Base-by-base conservation (phyloP, 2,888 invertebrate genomes). In the Tineola bisselliella region DNA sequence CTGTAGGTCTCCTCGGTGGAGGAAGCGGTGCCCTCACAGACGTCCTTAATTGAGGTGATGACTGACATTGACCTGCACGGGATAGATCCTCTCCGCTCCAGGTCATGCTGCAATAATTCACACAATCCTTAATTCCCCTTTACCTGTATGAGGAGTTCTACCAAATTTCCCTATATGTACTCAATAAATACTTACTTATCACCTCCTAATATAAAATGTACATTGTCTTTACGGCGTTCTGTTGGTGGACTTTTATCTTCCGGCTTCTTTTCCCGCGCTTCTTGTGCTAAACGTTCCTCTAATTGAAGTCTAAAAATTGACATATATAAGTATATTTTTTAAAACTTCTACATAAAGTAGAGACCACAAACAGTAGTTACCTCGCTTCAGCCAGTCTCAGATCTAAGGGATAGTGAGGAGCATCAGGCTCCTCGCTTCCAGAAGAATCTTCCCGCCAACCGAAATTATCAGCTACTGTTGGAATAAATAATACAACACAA, bases 371-470 rank as follows among this genome's bases (percentile, higher is more conserved):
- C n/a, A n/a, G n/a, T 43, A 59, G n/a, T 68, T 66, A 87, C 88
- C 87, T 84, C 15, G 88, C 87, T 65, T 88, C 88, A 18, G 88
- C 87, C 44, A 88, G 76, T 73, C 84, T 76, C 63, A 88, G 68
- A 62, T 88, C 88, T 54, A 87, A 67, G 0, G 88, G 88, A 61
- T 87, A 88, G 63, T 88, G 88, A 38, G 84, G 87, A 0, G 87
- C 72, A 25, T 88, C 88, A 0, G 79, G 70, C 15, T 73, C 79
- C 64, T 88, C 88, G 64, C 88, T 88, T 0, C 88, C 87, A 0
- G 88, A 88, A 0, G 88, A 88, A 60, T 88, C 88, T 61, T 88
- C 88, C 0, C 83, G 76, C 86, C 87, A 88, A 0, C 75, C 72
- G 61, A 80, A 81, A 65, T 77, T 79, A 60, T 87, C 87, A 0